Evolutionary conservation across 2,113 vertebrate genomes (phyloP), one percentile per base, ranked within the genome.

Genomic region (Aegithalos caudatus): DNA sequence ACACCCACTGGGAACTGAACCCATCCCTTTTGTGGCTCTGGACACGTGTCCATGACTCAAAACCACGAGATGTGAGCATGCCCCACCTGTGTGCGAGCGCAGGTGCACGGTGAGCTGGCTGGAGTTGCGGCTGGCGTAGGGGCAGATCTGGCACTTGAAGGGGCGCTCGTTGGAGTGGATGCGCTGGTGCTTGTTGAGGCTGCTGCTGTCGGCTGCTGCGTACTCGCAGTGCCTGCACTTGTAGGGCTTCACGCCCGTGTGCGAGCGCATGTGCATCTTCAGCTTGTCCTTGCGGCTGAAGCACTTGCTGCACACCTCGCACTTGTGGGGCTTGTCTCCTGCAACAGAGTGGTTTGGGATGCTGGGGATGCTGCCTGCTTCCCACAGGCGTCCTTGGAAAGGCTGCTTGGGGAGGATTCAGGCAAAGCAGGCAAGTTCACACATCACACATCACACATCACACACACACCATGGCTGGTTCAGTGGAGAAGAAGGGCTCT

Each of bases 101-200:
- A 99, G 99, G 94, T 99, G 99, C 18, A 99, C 99, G 2, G 99
- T 99, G 81, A 99, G 99, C 95, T 99, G 99, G 98, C 99, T 99
- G 85, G 99, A 99, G 98, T 99, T 99, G 92, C 98, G 98, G 97
- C 99, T 99, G 92, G 99, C 99, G 0, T 99, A 99, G 4, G 99
- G 99, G 77, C 99, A 99, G 97, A 99, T 99, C 98, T 99, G 99
- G 94, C 99, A 99, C 53, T 99, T 99, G 81, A 99, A 99, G 29
- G 99, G 99, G 20, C 99, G 98, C 86, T 99, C 99, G 2, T 99
- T 98, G 0, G 99, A 99, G 96, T 99, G 99, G 81, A 99, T 99
- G 0, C 99, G 98, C 91, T 99, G 98, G 97, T 99, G 99, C 94
- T 99, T 99, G 97, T 99, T 99, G 80, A 99, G 97, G 77, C 99